A percentile compares a stretch with the other conserved stretches of the same genome.
These are phyloP conservation scores for Tetragnatha versicolor DNA, from an alignment of 1,140 invertebrate genomes.

Conservation along the genomic window DNA sequence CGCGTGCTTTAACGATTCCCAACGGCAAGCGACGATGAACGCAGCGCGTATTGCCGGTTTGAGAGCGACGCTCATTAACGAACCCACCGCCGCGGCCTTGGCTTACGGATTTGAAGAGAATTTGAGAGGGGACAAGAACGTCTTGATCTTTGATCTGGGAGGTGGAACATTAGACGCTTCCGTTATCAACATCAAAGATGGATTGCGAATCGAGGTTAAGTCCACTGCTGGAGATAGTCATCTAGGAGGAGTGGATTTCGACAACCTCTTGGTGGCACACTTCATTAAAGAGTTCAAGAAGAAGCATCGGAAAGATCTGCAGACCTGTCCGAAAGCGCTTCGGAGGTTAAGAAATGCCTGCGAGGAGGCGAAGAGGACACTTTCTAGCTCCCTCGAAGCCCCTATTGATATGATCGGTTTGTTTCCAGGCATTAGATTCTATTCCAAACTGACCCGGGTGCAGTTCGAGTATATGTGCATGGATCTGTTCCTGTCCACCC, in stretches of 20 bases:
- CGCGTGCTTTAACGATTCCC: slow-evolving; percentile 88
- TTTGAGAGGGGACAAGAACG: slow-evolving; percentile 63
- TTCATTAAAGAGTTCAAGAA: slow-evolving; percentile 69
- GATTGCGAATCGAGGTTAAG: slow-evolving; percentile 75
- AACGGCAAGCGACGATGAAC: slow-evolving; percentile 91
- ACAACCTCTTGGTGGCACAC: slow-evolving; percentile 92
- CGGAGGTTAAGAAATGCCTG: slow-evolving; percentile 65
- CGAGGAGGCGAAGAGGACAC: slow-evolving; percentile 59
- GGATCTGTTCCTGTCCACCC: slow-evolving; percentile 59
- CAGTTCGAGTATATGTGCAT: slow-evolving; percentile 65
- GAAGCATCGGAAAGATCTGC: slow-evolving; percentile 61
- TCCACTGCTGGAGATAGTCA: slow-evolving; percentile 76
- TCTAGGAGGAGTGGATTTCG: slow-evolving; percentile 96
- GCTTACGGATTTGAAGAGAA: slow-evolving; percentile 60
- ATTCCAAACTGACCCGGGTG: slow-evolving; percentile 65
- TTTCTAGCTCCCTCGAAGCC: slow-evolving; percentile 63
- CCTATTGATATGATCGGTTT: slow-evolving; percentile 76
- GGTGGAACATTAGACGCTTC: slow-evolving; percentile 80
- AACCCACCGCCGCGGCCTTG: slow-evolving; percentile 63
- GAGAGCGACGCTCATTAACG: slow-evolving; percentile 75
- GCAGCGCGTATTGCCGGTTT: slow-evolving; percentile 85
- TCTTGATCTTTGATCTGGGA: slow-evolving; percentile 69
- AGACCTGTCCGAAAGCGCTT: slow-evolving; percentile 59
- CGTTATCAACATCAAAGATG: slow-evolving; percentile 81
- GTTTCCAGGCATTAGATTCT: slow-evolving; percentile 72